Percentiles rank a stretch among this genome's conserved stretches.
Conservation (phyloP, 2,888 invertebrate species). For the Cinara cedri region DNA sequence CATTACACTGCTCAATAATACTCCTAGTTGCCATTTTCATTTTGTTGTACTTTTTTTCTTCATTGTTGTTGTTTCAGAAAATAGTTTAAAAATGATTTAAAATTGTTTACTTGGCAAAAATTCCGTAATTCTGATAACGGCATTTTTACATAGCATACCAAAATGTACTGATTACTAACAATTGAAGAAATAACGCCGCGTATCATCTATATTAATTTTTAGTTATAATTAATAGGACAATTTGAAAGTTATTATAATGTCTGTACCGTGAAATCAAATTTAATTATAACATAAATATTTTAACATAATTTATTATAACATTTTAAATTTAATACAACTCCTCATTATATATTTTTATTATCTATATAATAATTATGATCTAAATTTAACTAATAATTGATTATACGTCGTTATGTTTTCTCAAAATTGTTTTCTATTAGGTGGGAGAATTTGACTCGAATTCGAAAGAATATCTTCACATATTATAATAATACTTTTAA, state of each 20-base stretch:
- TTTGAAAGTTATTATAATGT: neutral
- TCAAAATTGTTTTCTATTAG: no score
- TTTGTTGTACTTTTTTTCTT: slow-evolving; percentile 1
- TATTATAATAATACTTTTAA: no score
- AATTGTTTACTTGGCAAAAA: neutral
- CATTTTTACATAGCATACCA: slow-evolving; percentile 10
- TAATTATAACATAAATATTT: no score
- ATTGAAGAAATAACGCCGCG: slow-evolving; percentile 9
- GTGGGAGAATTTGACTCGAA: no score
- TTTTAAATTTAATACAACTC: no score
- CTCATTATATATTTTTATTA: no score
- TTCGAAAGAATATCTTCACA: no score
- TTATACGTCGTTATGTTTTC: no score
- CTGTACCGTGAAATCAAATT: no score
- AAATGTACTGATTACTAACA: slow-evolving; percentile 7
- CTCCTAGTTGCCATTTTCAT: neutral
- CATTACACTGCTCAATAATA: slow-evolving; percentile 8
- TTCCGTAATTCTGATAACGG: neutral
- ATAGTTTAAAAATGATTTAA: neutral
- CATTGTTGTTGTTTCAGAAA: slow-evolving; percentile 11
- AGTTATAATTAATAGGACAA: slow-evolving; percentile 1
- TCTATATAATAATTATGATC: no score
- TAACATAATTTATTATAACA: no score
- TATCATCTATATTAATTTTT: neutral
- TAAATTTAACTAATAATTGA: no score